Base-by-base conservation (phyloP, 2,888 invertebrate genomes). In the Trichogramma evanescens region DNA sequence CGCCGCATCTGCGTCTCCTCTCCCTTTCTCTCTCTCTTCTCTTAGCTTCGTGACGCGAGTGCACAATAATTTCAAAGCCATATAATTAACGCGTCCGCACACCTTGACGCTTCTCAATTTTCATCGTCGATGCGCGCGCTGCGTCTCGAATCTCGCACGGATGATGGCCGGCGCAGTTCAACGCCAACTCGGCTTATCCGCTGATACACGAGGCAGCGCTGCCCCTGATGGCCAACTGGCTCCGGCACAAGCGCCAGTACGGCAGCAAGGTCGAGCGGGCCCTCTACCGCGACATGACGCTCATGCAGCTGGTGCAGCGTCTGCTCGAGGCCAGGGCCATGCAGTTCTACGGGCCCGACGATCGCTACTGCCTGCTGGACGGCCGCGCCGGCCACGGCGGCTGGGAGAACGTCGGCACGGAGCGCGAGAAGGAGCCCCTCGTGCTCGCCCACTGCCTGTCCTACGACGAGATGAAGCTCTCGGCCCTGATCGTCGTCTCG, bases 131-230 rank as follows among this genome's bases (percentile, higher is more conserved):
- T 26, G 26, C 13, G 44, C 41, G 48, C 43, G 8, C 46, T 38
- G 39, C 41, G 44, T 9, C 26, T 40, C 38, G n/a, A 46, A 49
- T 41, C 49, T 10, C 13, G 13, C 13, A 8, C 49, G 41, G 8
- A 40, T 43, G 8, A 40, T 43, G 10, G 13, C 5, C 40, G 48
- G 65, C 65, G 2, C 63, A 75, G 75, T 65, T 70, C 52, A 75
- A 75, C 59, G 72, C 71, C 6, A 75, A 75, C 64, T 86, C 87
- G 0, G 84, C 82, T 0, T 89, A 89, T 72, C 88, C 89, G 0
- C 65, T 89, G 3, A 80, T 89, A 63, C 89, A 89, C 66, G 88
- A 88, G 70, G 80, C 85, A 54, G 84, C 84, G 6, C 65, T 89
- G 3, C 75, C 82, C 2, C 74, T 89, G 3, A 85, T 85, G 72